phyloP scores from a whole-genome alignment of 2,797 vertebrate genomes.

The Diglossa cyanea region DNA sequence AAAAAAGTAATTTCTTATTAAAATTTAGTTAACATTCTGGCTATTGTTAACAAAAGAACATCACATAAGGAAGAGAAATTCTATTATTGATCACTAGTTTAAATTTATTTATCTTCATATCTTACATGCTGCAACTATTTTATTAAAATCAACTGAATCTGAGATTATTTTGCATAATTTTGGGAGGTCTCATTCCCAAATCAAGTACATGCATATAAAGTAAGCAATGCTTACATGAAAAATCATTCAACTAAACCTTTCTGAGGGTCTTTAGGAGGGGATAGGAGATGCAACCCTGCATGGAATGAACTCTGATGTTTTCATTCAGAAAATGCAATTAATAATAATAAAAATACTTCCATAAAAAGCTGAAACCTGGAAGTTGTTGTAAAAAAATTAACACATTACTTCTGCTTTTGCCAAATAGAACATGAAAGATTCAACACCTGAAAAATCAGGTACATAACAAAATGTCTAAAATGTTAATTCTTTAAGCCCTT shows the following conservation, averaged over 20 bases:
- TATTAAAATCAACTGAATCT: neutral
- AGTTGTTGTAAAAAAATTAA: neutral
- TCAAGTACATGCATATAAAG: neutral
- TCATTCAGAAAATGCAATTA: neutral
- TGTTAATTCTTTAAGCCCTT: neutral
- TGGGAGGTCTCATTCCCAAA: neutral
- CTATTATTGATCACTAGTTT: neutral
- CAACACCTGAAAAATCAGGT: neutral
- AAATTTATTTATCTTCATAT: neutral
- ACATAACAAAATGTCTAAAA: neutral
- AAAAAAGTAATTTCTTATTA: neutral
- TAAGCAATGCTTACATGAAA: neutral
- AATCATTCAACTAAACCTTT: neutral
- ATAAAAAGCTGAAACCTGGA: neutral
- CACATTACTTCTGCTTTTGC: neutral
- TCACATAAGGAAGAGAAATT: neutral
- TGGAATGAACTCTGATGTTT: neutral
- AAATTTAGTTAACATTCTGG: neutral
- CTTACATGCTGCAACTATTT: neutral
- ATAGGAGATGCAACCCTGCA: neutral
- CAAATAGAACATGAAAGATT: neutral
- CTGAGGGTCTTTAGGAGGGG: neutral
- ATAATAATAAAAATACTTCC: neutral
- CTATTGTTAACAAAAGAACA: neutral
- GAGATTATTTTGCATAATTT: neutral